phyloP scores from a whole-genome alignment of 2,888 invertebrate genomes.

The Epirrhoe alternata region DNA sequence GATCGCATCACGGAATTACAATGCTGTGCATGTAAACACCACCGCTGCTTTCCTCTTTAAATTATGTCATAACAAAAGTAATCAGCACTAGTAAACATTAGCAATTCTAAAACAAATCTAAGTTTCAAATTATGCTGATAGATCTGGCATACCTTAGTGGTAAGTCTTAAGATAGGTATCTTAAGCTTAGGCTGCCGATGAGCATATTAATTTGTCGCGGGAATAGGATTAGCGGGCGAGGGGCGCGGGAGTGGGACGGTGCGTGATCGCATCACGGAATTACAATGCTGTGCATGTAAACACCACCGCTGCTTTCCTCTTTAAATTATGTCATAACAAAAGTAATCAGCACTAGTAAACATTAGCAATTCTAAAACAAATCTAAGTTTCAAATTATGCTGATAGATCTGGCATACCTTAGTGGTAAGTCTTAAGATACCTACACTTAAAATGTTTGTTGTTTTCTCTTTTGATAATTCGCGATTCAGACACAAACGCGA shows the following conservation, averaged over 20 bases:
- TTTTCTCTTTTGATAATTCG: slow-evolving; percentile 32
- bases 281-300: slow-evolving; percentile 54
- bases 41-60: slow-evolving; percentile 53
- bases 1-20: slow-evolving; percentile 60
- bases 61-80: slow-evolving; percentile 54
- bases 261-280: slow-evolving; percentile 63
- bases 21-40: slow-evolving; percentile 56
- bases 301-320: slow-evolving; percentile 52
- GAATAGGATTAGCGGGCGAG: slow-evolving; percentile 75
- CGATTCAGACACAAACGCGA: slow-evolving; percentile 33
- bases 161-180: no score
- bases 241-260: slow-evolving; percentile 49
- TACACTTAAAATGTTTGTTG: slow-evolving; percentile 1
- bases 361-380: slow-evolving; percentile 9
- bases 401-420: not conserved
- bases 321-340: slow-evolving; percentile 58
- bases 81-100: no score
- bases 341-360: slow-evolving; percentile 12
- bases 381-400: slow-evolving; percentile 4
- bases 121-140: no score
- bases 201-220: slow-evolving; percentile 84
- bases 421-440: not conserved
- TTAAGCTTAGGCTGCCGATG: slow-evolving; percentile 83
- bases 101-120: no score
- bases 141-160: no score